phyloP scores from a whole-genome alignment of 2,797 vertebrate genomes.

The Prunella strophiata region DNA sequence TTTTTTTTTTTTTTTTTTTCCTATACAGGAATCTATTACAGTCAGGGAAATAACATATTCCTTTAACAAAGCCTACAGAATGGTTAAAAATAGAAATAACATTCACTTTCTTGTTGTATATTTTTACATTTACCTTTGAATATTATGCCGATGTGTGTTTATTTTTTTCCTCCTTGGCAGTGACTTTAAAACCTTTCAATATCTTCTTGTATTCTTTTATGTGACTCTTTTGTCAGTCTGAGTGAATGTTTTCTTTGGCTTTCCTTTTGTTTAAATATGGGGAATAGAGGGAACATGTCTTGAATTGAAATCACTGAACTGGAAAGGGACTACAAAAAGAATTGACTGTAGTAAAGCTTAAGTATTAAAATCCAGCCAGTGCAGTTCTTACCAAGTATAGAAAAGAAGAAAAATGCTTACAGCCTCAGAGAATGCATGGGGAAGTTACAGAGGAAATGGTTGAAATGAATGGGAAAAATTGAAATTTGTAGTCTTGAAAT shows the following conservation, averaged over 20 bases:
- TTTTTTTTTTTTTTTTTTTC: not conserved
- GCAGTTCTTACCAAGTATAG: not conserved
- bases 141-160: not conserved
- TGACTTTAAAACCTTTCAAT: not conserved
- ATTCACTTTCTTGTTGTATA: not conserved
- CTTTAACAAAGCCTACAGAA: not conserved
- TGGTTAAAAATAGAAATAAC: not conserved
- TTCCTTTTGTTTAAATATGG: slow-evolving; percentile 18
- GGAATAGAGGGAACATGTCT: not conserved
- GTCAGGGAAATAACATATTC: not conserved
- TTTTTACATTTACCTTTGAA: not conserved
- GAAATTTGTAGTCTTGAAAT: not conserved
- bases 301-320: slow-evolving; percentile 26
- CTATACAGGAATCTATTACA: not conserved
- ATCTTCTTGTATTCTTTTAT: not conserved
- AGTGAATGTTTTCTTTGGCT: slow-evolving; percentile 18
- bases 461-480: not conserved
- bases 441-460: not conserved
- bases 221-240: not conserved
- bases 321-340: not conserved
- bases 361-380: not conserved
- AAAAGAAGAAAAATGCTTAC: not conserved
- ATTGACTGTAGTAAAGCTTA: not conserved
- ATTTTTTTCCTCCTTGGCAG: not conserved
- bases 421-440: not conserved